Percentiles rank a stretch among this genome's conserved stretches.
These are phyloP conservation scores for Sweltsa coloradensis DNA, from an alignment of 1,140 invertebrate species.

Conservation along the genomic window DNA sequence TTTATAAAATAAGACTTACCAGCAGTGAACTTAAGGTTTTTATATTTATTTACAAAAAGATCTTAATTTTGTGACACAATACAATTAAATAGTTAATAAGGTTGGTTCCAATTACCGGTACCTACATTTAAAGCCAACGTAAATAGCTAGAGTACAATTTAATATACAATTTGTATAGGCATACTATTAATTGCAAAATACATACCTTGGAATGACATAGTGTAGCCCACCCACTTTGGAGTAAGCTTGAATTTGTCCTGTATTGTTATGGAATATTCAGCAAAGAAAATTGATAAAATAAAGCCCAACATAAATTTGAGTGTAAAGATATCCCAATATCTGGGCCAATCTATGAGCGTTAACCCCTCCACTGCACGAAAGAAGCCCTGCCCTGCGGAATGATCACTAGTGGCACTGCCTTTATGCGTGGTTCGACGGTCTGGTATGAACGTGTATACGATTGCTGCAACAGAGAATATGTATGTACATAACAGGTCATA, in stretches of 20 bases:
- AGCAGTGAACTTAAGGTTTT: too few species aligned
- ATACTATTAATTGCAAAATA: conserved; percentile 35
- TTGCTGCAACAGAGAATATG: conserved; percentile 16
- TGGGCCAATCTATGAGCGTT: conserved; percentile 35
- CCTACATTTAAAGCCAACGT: too few species aligned
- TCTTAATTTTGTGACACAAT: too few species aligned
- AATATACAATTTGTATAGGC: conserved; percentile 35
- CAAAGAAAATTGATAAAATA: conserved; percentile 34
- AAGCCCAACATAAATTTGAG: conserved; percentile 42
- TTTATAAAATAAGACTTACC: too few species aligned
- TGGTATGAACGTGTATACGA: conserved; percentile 1
- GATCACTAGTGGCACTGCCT: background rate
- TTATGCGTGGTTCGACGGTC: background rate
- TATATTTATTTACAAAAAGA: too few species aligned
- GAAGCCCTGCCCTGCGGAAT: background rate
- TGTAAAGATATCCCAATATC: conserved; percentile 41
- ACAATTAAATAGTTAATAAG: too few species aligned
- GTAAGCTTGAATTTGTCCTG: conserved; percentile 38
- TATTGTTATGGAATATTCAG: conserved; percentile 38
- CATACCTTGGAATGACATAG: conserved; percentile 44
- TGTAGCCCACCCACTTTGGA: conserved; percentile 44
- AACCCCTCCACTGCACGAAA: conserved; percentile 30
- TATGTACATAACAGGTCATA: conserved; percentile 18
- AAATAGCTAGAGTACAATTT: too few species aligned
- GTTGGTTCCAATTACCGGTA: too few species aligned